Conservation (phyloP, 2,888 invertebrate genomes). For the Euplagia quadripunctaria region DNA sequence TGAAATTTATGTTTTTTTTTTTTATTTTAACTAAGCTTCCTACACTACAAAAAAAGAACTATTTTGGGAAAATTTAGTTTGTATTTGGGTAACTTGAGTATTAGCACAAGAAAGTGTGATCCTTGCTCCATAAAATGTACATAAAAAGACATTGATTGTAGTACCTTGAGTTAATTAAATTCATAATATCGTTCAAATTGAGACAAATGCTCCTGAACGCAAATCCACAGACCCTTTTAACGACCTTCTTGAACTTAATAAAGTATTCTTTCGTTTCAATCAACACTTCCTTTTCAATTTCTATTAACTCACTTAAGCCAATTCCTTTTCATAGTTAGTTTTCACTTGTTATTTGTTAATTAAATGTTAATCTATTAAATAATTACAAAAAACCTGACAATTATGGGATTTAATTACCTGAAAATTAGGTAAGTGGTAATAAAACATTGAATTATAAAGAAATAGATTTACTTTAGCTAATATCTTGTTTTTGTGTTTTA, state of each 20-base stretch:
- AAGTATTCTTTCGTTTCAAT: slow-evolving; percentile 9
- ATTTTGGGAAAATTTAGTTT: too few species aligned
- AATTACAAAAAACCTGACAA: not conserved
- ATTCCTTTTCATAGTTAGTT: not conserved
- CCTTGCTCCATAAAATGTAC: not conserved
- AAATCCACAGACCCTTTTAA: not conserved
- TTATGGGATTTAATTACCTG: too few species aligned
- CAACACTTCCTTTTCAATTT: slow-evolving; percentile 1
- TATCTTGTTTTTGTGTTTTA: too few species aligned
- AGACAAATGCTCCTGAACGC: not conserved
- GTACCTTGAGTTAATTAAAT: not conserved
- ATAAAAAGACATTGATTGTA: not conserved
- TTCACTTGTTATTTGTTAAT: not conserved
- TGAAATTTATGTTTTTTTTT: too few species aligned
- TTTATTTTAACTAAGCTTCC: too few species aligned
- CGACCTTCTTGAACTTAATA: slow-evolving; percentile 5
- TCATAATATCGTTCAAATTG: not conserved
- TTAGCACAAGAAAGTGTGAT: not conserved
- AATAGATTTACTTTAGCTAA: too few species aligned
- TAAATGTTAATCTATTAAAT: not conserved
- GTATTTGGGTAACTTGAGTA: not conserved
- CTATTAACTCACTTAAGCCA: not conserved
- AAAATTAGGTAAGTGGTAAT: too few species aligned
- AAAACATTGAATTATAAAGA: too few species aligned
- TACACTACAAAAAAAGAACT: too few species aligned